These are phyloP conservation scores for Psilanteris sp. DNA, from an alignment of 1,140 invertebrate genomes.

Conservation along the genomic window DNA sequence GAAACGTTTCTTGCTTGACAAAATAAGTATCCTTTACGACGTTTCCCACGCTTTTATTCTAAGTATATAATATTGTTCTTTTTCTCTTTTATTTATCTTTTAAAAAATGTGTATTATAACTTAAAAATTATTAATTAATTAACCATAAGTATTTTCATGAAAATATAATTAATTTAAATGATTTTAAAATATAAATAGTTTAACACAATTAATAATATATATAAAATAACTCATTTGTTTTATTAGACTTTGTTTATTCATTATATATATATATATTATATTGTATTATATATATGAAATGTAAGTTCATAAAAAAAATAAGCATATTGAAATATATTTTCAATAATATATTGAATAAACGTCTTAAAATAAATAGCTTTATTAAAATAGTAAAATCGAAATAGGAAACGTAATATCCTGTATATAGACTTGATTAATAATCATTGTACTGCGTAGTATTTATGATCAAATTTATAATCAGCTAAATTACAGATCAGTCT, in stretches of 20 bases:
- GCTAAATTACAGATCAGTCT: slow-evolving; percentile 50
- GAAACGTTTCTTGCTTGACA: slow-evolving; percentile 19
- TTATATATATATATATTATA: too few relatives aligned
- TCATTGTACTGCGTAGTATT: slow-evolving; percentile 37
- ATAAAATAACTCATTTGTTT: too few relatives aligned
- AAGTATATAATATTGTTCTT: slow-evolving; percentile 10
- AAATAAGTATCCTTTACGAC: slow-evolving; percentile 14
- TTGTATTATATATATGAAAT: too few relatives aligned
- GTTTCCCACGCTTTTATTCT: slow-evolving; percentile 37
- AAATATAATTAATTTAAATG: too few relatives aligned
- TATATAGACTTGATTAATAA: slow-evolving; percentile 25
- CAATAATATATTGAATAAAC: too few relatives aligned
- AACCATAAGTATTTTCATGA: too few relatives aligned
- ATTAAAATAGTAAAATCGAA: slow-evolving; percentile 12
- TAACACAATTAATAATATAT: too few relatives aligned
- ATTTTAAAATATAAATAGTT: too few relatives aligned
- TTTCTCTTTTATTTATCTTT: slow-evolving; percentile 16
- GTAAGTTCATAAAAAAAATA: too few relatives aligned
- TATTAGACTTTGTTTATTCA: too few relatives aligned
- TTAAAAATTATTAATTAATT: too few relatives aligned
- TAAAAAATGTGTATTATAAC: not conserved
- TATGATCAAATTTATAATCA: slow-evolving; percentile 51
- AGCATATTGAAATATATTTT: too few relatives aligned
- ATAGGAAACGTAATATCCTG: slow-evolving; percentile 44
- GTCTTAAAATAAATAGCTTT: slow-evolving; percentile 1